Percentiles rank a stretch among this genome's conserved stretches.
Evolutionary conservation across 2,113 vertebrate genomes (phyloP).

Genomic region (Phoxinus phoxinus): DNA sequence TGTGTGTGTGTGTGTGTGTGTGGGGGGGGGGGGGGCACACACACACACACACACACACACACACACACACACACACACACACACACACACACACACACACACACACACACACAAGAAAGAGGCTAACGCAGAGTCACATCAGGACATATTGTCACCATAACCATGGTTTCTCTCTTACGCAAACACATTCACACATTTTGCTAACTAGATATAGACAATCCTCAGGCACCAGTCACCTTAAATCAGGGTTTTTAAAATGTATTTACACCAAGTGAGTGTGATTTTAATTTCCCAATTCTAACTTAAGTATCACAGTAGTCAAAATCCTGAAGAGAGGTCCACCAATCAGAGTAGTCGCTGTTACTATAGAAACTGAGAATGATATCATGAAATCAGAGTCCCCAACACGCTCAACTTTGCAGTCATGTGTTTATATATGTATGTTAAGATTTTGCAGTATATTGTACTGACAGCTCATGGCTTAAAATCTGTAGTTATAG

Average conservation of each 20-base stretch:
- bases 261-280: neutral
- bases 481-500: too few relatives aligned
- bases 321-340: neutral
- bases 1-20: too few relatives aligned
- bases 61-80: neutral
- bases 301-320: neutral
- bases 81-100: neutral
- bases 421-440: neutral
- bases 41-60: neutral
- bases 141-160: neutral
- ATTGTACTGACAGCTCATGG: neutral
- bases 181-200: slow-evolving; percentile 15
- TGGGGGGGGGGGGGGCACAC: too few relatives aligned
- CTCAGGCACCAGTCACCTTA: slow-evolving; percentile 8
- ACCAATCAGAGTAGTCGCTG: slow-evolving; percentile 6
- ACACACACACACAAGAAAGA: slow-evolving; percentile 25
- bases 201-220: neutral
- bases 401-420: neutral
- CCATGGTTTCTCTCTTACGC: slow-evolving; percentile 48
- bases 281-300: neutral
- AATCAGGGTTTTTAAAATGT: neutral
- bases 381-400: neutral
- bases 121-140: neutral
- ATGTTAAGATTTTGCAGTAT: neutral
- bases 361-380: slow-evolving; percentile 24